A percentile compares a stretch with the other conserved stretches of the same genome.
Conservation (phyloP, 2,797 vertebrate species). For the Hybognathus amarus region DNA sequence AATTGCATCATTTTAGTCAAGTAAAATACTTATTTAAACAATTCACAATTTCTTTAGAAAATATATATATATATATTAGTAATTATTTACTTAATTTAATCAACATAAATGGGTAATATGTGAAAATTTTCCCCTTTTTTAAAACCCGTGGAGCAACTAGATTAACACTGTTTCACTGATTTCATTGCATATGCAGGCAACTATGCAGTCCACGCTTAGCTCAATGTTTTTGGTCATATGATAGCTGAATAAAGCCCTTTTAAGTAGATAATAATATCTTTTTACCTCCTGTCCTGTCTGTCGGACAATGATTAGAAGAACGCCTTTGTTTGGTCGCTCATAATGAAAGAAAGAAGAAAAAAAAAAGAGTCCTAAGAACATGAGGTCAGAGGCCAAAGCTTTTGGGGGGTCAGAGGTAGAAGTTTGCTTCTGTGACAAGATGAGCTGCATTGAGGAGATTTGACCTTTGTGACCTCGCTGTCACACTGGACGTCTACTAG, state of each 20-base stretch:
- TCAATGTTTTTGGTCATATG: constrained; percentile 16
- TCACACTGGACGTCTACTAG: constrained; percentile 29
- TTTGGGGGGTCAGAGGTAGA: constrained; percentile 30
- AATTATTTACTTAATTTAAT: neutral
- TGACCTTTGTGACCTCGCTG: constrained; percentile 21
- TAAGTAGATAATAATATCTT: constrained; percentile 43
- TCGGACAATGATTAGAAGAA: constrained; percentile 25
- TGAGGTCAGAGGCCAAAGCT: constrained; percentile 52
- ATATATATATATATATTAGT: too few relatives aligned
- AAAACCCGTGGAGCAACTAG: neutral
- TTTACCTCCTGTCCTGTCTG: constrained; percentile 25
- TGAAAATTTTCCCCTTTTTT: neutral
- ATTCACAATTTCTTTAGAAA: neutral
- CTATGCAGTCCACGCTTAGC: neutral
- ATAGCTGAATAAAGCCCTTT: constrained; percentile 28
- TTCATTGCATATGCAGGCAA: neutral
- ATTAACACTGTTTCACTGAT: neutral
- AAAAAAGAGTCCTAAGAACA: constrained; percentile 37
- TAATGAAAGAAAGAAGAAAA: constrained; percentile 25
- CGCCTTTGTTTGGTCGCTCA: constrained; percentile 32
- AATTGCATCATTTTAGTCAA: neutral
- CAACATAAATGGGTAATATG: neutral
- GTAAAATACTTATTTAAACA: neutral
- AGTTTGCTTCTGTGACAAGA: constrained; percentile 46
- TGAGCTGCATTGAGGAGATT: constrained; percentile 33